A percentile compares a stretch with the other conserved stretches of the same genome.
phyloP scores from a whole-genome alignment of 2,113 vertebrate species.

The Hypomesus transpacificus region DNA sequence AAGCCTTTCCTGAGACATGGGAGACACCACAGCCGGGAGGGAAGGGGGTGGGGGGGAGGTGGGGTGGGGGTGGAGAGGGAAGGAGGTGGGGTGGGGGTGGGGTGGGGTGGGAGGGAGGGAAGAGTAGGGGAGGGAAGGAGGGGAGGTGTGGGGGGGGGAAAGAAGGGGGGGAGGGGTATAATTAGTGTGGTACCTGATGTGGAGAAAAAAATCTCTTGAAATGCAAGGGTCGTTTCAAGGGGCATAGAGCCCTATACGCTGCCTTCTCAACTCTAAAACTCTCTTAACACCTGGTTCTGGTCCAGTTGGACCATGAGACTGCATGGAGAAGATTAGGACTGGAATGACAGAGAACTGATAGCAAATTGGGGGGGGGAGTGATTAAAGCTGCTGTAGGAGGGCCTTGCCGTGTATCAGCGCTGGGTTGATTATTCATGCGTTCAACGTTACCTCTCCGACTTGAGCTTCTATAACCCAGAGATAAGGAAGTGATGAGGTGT shows the following conservation, averaged over 20 bases:
- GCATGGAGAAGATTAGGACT: conserved; percentile 25
- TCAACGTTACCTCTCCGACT: conserved; percentile 25
- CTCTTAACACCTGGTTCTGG: conserved; percentile 56
- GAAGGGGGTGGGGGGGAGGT: conserved; percentile 18
- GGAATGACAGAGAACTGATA: conserved; percentile 9
- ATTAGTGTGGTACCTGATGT: conserved; percentile 64
- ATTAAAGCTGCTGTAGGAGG: conserved; percentile 16
- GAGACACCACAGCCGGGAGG: conserved; percentile 55
- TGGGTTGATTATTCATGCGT: conserved; percentile 24
- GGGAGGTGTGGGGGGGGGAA: background rate
- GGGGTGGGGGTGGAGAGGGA: background rate
- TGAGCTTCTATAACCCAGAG: conserved; percentile 24
- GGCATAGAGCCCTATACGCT: conserved; percentile 50
- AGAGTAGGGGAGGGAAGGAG: conserved; percentile 5
- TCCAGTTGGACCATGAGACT: conserved; percentile 38
- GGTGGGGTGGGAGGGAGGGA: too few relatives aligned
- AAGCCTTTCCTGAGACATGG: conserved; percentile 54
- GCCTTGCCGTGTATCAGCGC: background rate
- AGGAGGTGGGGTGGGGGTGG: conserved; percentile 2
- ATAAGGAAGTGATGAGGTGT: conserved; percentile 51
- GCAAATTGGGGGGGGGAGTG: conserved; percentile 21
- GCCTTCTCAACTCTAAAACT: conserved; percentile 32
- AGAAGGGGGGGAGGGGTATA: conserved; percentile 26
- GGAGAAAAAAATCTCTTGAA: conserved; percentile 43
- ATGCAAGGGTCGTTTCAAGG: conserved; percentile 54